Evolutionary conservation across 2,113 vertebrate genomes (phyloP), one percentile per base, ranked within the genome.

Genomic region (Paradisaea rubra): DNA sequence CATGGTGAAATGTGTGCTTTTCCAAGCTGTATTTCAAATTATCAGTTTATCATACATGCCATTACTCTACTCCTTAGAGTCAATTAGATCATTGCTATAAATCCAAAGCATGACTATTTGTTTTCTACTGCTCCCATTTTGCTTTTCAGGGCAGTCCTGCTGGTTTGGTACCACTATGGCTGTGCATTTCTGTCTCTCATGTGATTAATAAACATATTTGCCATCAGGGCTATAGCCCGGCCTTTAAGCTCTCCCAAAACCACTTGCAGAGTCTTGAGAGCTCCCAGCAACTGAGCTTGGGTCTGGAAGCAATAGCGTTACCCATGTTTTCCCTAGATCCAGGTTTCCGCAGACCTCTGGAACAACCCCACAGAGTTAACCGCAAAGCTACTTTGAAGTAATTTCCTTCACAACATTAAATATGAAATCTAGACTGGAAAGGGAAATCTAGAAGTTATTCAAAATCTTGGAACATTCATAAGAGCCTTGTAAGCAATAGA

Each of bases 281-380:
- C 37, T 86, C 76, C n/a, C 42, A 81, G 39, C 14, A 69, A 24
- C 45, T 65, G 54, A 91, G 63, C 33, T 73, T 39, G 27, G 9
- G 56, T 92, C 94, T 92, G 95, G 82, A 96, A 94, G 86, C 86
- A 94, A 88, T 94, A 94, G 64, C 7, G 24, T 77, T 88, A 86
- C 35, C 33, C 42, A 0, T 50, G 7, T 56, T 92, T 93, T 83
- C 42, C 82, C 86, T 73, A 86, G 41, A 78, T 81, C 80, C 82
- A 86, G 27, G 82, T 88, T 95, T 93, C 86, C 33, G 0, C 86
- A 78, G 91, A 95, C 83, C 95, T 93, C 82, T 96, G 94, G 86
- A 96, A 92, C 92, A 95, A 81, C 76, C 86, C 76, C 72, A 78
- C 15, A 45, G 77, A 63, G 47, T 81, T 81, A 94, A 96, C 88